These are phyloP conservation scores for Pogonomyrmex californicus DNA, from an alignment of 1,140 invertebrate species.

Conservation along the genomic window DNA sequence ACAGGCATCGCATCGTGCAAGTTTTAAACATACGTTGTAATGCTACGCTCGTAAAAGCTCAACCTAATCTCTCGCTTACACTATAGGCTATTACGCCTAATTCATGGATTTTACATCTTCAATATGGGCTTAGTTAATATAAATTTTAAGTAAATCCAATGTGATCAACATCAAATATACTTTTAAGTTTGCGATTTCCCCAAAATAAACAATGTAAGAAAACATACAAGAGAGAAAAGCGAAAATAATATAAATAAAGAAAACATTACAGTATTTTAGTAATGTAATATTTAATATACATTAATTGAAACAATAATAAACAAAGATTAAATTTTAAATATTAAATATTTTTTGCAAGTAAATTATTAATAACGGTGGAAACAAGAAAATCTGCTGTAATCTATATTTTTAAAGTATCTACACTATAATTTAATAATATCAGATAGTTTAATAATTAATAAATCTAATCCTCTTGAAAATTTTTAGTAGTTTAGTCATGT, in stretches of 20 bases:
- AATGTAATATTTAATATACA: not conserved
- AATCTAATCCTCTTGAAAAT: conserved; percentile 1
- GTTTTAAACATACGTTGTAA: conserved; percentile 42
- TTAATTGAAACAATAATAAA: not conserved
- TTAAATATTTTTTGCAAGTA: not conserved
- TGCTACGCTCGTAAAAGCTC: conserved; percentile 17
- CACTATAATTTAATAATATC: not conserved
- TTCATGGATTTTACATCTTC: not conserved
- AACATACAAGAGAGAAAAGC: not conserved
- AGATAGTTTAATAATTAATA: conserved; percentile 6
- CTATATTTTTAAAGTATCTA: not conserved
- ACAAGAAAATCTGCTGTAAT: not conserved
- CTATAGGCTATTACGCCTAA: not conserved
- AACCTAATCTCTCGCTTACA: conserved; percentile 34
- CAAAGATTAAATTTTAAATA: not conserved
- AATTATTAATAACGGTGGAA: not conserved
- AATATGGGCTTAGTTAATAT: not conserved
- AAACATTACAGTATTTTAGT: not conserved
- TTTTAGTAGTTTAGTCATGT: not conserved
- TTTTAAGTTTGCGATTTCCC: not conserved
- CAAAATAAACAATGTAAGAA: not conserved
- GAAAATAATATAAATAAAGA: not conserved
- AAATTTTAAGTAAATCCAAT: not conserved
- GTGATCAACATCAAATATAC: not conserved
- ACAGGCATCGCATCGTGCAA: conserved; percentile 10